phyloP scores from a whole-genome alignment of 2,888 invertebrate species.

The Acrobasis repandana region DNA sequence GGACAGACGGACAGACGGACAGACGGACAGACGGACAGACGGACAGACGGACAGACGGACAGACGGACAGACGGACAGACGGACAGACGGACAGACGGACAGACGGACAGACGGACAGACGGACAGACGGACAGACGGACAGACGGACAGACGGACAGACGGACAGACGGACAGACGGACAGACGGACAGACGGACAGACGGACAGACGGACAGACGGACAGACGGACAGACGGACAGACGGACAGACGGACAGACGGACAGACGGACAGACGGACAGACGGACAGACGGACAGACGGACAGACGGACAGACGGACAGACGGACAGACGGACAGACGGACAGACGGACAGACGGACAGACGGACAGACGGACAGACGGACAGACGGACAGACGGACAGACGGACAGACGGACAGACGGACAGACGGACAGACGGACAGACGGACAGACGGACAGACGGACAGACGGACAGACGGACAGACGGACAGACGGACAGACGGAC shows the following conservation, averaged over 20 bases:
- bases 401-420: slow-evolving; percentile 13
- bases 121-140: slow-evolving; percentile 13
- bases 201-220: slow-evolving; percentile 13
- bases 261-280: slow-evolving; percentile 14
- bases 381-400: slow-evolving; percentile 14
- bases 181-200: slow-evolving; percentile 14
- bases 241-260: slow-evolving; percentile 13
- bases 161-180: slow-evolving; percentile 13
- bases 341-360: slow-evolving; percentile 14
- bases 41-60: slow-evolving; percentile 13
- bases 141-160: slow-evolving; percentile 14
- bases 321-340: slow-evolving; percentile 13
- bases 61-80: slow-evolving; percentile 14
- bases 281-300: slow-evolving; percentile 13
- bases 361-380: slow-evolving; percentile 13
- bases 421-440: slow-evolving; percentile 14
- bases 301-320: slow-evolving; percentile 14
- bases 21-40: slow-evolving; percentile 14
- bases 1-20: slow-evolving; percentile 13
- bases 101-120: slow-evolving; percentile 13
- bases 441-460: slow-evolving; percentile 13
- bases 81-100: slow-evolving; percentile 13
- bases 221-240: slow-evolving; percentile 14
- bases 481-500: slow-evolving; percentile 13
- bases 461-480: slow-evolving; percentile 14